These are phyloP conservation scores for Hypomesus transpacificus DNA, from an alignment of 2,113 vertebrate genomes.

Conservation along the genomic window DNA sequence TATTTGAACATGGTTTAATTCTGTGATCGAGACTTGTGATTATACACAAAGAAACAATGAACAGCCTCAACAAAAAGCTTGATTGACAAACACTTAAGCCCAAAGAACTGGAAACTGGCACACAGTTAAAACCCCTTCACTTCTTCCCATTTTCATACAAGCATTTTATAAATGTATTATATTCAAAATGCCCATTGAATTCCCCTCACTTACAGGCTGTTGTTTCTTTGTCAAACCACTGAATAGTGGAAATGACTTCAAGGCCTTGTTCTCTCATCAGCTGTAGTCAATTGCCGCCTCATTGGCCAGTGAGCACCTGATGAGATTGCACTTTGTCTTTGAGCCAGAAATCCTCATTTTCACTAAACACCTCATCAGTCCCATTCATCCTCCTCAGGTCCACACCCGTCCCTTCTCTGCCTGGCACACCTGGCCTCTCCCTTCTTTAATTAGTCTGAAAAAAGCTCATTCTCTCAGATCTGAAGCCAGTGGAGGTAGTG, in stretches of 20 bases:
- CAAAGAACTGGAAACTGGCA: no score
- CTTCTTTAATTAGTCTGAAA: conserved; percentile 75
- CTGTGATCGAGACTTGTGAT: no score
- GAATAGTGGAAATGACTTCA: conserved; percentile 60
- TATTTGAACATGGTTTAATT: no score
- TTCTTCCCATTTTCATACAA: neutral
- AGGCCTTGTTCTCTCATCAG: conserved; percentile 66
- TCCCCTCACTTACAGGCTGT: neutral
- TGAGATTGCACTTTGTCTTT: conserved; percentile 69
- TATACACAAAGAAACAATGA: no score
- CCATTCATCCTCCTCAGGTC: conserved; percentile 72
- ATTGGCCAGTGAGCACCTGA: conserved; percentile 51
- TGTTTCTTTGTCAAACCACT: conserved; percentile 56
- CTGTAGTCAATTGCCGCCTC: conserved; percentile 64
- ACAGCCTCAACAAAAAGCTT: no score
- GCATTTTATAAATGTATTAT: neutral
- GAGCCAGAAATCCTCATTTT: conserved; percentile 69
- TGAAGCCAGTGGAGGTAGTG: conserved; percentile 68
- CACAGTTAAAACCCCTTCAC: no score
- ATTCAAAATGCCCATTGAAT: conserved; percentile 13
- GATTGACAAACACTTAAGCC: no score
- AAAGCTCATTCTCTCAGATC: conserved; percentile 67
- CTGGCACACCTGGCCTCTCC: conserved; percentile 68
- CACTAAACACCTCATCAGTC: conserved; percentile 77
- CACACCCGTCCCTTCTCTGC: conserved; percentile 52